Evolutionary conservation across 1,140 invertebrate species (phyloP), one percentile per base, ranked within the genome.

Genomic region (Camponotus vicinus): DNA sequence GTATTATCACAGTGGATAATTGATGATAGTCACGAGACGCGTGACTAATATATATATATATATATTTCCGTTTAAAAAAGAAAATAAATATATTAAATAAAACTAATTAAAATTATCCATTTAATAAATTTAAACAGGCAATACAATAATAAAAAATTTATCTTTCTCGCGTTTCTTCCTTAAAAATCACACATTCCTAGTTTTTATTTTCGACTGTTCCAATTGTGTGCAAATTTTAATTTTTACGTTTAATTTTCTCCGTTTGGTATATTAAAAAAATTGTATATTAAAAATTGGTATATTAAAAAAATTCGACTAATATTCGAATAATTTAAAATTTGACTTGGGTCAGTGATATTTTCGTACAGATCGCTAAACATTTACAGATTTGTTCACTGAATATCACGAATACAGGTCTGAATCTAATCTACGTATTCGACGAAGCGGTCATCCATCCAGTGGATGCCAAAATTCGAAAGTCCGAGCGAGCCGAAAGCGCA

Each of bases 401-500:
- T 27, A 6, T 52, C 32, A n/a, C 40, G 76, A 52, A 34, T 78
- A 27, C 64, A 70, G 34, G 6, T 80, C 21, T 67, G 61, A 79
- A 67, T 67, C 42, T 40, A 40, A 57, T 70, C 78, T 71, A 80
- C 37, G 21, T 57, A 32, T 42, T 70, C 34, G 40, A 32, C 76
- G 76, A 78, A 66, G 40, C 61, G 49, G 9, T 49, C 37, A 9
- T 80, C 64, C 64, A 9, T 80, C 64, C 77, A 40, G n/a, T 13
- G 66, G 78, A 80, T 80, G 78, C 78, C 77, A 80, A 80, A 57
- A 80, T 57, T 34, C 64, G 34, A 80, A 57, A 70, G 63, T 69
- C 13, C 45, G 45, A 27, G 6, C 77, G 63, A 70, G 64, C 45
- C 34, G 49, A 80, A 57, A 70, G 77, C 75, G 9, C 59, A 70